A percentile compares a stretch with the other conserved stretches of the same genome.
phyloP scores from a whole-genome alignment of 35 echinoderm and acorn worm genomes.

The Ophioderma brevispina region DNA sequence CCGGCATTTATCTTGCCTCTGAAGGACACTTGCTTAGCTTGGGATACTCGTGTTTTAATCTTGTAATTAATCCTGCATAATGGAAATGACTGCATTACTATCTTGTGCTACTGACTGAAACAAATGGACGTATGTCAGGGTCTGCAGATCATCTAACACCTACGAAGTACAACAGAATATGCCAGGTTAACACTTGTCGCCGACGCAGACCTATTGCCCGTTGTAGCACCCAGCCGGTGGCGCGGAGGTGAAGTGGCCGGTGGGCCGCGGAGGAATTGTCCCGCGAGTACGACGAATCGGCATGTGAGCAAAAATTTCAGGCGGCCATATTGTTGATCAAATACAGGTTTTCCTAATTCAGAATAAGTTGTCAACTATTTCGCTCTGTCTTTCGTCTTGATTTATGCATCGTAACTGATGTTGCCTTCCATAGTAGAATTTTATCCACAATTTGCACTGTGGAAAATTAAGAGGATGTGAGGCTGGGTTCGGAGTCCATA shows the following conservation, averaged over 20 bases:
- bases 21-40: slow-evolving; percentile 22
- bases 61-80: not conserved
- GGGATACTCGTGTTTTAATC: not conserved
- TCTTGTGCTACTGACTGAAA: not conserved
- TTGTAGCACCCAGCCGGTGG: no score
- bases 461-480: no score
- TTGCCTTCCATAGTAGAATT: not conserved
- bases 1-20: slow-evolving; percentile 9
- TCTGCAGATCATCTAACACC: not conserved
- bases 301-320: slow-evolving; percentile 23
- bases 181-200: slow-evolving; percentile 15
- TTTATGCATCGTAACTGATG: slow-evolving; percentile 8
- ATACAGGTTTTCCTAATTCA: not conserved
- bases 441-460: no score
- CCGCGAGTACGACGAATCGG: no score
- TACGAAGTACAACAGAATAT: not conserved
- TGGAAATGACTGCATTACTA: not conserved
- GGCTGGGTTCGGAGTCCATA: no score
- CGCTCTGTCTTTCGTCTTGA: not conserved
- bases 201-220: no score
- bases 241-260: no score
- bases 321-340: not conserved
- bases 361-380: not conserved
- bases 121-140: not conserved
- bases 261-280: no score